Percentiles rank a stretch among this genome's conserved stretches.
Evolutionary conservation across 2,113 vertebrate genomes (phyloP).

Genomic region (Onychorhynchus coronatus): DNA sequence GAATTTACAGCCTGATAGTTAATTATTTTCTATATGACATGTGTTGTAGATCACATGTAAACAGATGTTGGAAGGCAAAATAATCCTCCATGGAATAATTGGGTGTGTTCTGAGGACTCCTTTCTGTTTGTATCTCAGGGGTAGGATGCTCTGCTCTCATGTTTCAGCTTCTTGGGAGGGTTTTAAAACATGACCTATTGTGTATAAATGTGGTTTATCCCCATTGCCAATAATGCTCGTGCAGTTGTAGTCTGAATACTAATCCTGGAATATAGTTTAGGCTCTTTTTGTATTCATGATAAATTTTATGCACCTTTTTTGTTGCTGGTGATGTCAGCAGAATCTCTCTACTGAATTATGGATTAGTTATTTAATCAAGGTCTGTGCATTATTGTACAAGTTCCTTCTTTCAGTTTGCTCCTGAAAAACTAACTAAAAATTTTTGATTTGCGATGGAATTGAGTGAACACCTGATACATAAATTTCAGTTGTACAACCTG

Average conservation of each 20-base stretch:
- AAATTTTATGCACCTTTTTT: neutral
- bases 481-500: neutral
- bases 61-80: neutral
- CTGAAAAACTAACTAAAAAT: conserved; percentile 10
- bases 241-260: neutral
- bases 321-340: conserved; percentile 69
- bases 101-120: neutral
- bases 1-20: neutral
- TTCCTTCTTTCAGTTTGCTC: conserved; percentile 37
- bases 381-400: conserved; percentile 1
- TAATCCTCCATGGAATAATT: neutral
- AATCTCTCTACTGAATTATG: conserved; percentile 69
- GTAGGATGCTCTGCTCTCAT: neutral
- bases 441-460: neutral
- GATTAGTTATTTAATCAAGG: conserved; percentile 72
- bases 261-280: conserved; percentile 4
- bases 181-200: neutral
- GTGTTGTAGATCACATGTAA: neutral
- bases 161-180: neutral
- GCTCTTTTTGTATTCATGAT: conserved; percentile 61
- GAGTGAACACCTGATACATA: neutral
- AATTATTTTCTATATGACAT: neutral
- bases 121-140: neutral
- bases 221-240: neutral
- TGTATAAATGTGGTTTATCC: neutral